Conservation (phyloP, 2,797 vertebrate species). For the Allobates femoralis region DNA sequence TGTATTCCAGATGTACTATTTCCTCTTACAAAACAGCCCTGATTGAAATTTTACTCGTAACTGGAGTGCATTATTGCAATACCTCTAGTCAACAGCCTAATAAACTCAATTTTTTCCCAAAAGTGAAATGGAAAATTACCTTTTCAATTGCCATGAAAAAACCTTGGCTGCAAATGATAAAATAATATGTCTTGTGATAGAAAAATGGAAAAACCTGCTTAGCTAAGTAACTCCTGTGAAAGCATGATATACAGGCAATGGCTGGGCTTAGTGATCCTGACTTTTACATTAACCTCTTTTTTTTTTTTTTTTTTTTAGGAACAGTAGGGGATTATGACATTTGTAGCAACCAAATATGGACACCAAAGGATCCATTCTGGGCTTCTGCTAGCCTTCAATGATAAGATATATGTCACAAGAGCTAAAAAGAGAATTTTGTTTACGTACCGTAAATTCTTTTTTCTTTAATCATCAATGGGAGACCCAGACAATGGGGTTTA, state of each 20-base stretch:
- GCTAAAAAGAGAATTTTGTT: too few relatives aligned
- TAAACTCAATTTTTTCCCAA: neutral
- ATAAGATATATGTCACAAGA: neutral
- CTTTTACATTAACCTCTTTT: neutral
- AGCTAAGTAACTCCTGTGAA: neutral
- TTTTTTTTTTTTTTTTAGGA: neutral
- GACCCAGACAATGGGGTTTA: too few relatives aligned
- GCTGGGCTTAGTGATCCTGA: neutral
- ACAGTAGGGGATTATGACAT: neutral
- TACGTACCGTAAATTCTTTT: too few relatives aligned
- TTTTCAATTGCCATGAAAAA: neutral
- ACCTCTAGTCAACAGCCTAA: neutral
- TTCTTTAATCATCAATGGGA: too few relatives aligned
- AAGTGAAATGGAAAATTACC: slow-evolving; percentile 9
- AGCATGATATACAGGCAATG: neutral
- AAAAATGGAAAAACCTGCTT: slow-evolving; percentile 2
- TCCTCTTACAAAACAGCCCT: neutral
- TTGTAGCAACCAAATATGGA: neutral
- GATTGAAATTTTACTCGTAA: neutral
- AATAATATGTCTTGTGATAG: neutral
- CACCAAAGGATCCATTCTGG: neutral
- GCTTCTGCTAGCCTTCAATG: neutral
- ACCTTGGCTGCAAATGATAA: neutral
- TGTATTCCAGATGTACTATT: slow-evolving; percentile 4
- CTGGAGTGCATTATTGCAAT: neutral